These are phyloP conservation scores for Callinectes sapidus DNA, from an alignment of 2,888 invertebrate genomes.

Conservation along the genomic window DNA sequence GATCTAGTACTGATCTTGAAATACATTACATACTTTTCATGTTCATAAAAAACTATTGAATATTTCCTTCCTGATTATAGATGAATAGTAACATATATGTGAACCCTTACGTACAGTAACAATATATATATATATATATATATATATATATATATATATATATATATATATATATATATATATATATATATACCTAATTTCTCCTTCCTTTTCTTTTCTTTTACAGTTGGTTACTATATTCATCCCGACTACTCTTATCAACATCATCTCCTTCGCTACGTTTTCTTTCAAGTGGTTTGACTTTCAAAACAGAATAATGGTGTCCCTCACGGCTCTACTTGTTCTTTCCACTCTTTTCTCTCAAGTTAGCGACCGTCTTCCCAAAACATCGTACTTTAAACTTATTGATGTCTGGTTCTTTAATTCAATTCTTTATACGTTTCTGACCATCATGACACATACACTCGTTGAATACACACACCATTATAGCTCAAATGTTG, in stretches of 20 bases:
- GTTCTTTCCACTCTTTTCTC: slow-evolving; percentile 53
- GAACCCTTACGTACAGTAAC: too few relatives aligned
- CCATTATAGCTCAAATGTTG: slow-evolving; percentile 48
- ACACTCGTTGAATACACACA: slow-evolving; percentile 59
- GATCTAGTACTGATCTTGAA: too few relatives aligned
- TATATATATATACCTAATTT: background rate
- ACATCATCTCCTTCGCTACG: slow-evolving; percentile 66
- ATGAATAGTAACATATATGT: too few relatives aligned
- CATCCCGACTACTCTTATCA: slow-evolving; percentile 44
- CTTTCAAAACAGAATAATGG: slow-evolving; percentile 71
- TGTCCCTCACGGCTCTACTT: slow-evolving; percentile 57
- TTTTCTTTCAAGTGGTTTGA: slow-evolving; percentile 72
- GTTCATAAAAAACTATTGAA: too few relatives aligned
- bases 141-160: too few relatives aligned
- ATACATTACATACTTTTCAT: too few relatives aligned
- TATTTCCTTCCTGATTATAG: too few relatives aligned
- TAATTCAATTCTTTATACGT: slow-evolving; percentile 59
- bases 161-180: background rate
- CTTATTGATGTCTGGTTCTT: slow-evolving; percentile 71
- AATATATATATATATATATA: background rate
- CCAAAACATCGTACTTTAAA: slow-evolving; percentile 63
- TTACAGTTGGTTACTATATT: slow-evolving; percentile 62
- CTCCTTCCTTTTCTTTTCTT: background rate
- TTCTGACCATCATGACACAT: slow-evolving; percentile 62
- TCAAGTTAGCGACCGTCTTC: slow-evolving; percentile 50